These are phyloP conservation scores for Urosaurus nigricauda DNA, from an alignment of 2,797 vertebrate genomes.

Conservation along the genomic window DNA sequence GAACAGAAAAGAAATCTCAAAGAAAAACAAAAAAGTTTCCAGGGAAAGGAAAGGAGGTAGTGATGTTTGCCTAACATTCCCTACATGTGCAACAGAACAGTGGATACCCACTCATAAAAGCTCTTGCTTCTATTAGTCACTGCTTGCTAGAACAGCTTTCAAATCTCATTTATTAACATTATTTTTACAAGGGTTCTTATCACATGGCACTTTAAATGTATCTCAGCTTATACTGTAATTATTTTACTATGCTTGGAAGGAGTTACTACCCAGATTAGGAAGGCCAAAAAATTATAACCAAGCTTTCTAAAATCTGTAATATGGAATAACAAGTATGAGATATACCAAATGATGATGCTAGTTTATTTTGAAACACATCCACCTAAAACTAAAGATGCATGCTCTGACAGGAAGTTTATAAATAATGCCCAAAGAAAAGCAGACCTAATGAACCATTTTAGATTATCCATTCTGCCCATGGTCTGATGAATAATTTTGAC, in stretches of 20 bases:
- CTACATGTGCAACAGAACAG: background rate
- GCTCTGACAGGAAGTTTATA: conserved; percentile 9
- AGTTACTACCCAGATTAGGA: background rate
- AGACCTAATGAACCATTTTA: conserved; percentile 7
- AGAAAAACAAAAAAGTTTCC: conserved; percentile 21
- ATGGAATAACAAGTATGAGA: conserved; percentile 46
- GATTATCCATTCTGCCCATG: background rate
- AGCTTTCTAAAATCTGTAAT: background rate
- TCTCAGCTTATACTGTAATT: background rate
- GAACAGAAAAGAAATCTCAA: background rate
- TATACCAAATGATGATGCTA: conserved; percentile 26
- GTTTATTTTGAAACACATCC: background rate
- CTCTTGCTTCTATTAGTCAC: background rate
- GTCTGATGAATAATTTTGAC: background rate
- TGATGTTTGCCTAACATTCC: background rate
- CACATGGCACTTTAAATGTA: background rate
- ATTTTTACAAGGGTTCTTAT: background rate
- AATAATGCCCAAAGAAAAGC: conserved; percentile 34
- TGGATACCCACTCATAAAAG: background rate
- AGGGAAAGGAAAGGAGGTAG: background rate
- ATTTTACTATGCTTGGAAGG: background rate
- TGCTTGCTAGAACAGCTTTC: background rate
- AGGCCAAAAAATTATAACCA: rapidly evolving
- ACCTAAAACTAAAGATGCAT: conserved; percentile 29
- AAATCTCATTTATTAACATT: background rate